These are phyloP conservation scores for Sinohyriopsis cumingii DNA, from an alignment of 2,888 invertebrate species.

Conservation along the genomic window DNA sequence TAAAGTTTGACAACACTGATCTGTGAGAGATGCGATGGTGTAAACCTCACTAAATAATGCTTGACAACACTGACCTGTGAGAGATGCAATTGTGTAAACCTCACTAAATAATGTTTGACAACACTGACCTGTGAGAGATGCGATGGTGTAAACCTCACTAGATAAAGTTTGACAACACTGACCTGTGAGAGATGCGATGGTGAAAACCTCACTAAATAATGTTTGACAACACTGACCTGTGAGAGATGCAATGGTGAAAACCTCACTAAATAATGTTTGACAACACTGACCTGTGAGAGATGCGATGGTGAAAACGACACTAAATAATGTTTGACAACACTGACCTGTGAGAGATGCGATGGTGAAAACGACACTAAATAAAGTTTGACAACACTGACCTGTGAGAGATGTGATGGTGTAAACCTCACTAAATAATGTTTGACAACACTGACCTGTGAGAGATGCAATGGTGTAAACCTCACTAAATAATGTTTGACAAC, in stretches of 20 bases:
- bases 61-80: conserved; percentile 45
- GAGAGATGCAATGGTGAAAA: conserved; percentile 24
- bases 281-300: conserved; percentile 47
- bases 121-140: conserved; percentile 48
- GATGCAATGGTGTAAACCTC: conserved; percentile 25
- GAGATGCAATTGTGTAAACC: conserved; percentile 17
- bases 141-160: conserved; percentile 29
- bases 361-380: conserved; percentile 28
- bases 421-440: conserved; percentile 29
- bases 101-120: conserved; percentile 28
- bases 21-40: conserved; percentile 38
- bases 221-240: conserved; percentile 44
- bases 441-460: conserved; percentile 45
- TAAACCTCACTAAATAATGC: conserved; percentile 33
- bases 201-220: conserved; percentile 30
- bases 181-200: conserved; percentile 46
- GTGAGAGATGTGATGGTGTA: conserved; percentile 37
- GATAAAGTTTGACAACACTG: conserved; percentile 16
- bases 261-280: conserved; percentile 29
- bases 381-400: conserved; percentile 35
- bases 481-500: conserved; percentile 16
- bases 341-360: conserved; percentile 47
- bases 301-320: conserved; percentile 25
- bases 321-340: conserved; percentile 15
- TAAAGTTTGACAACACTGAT: conserved; percentile 33